phyloP scores from a whole-genome alignment of 2,797 vertebrate species.

The Manis javanica region DNA sequence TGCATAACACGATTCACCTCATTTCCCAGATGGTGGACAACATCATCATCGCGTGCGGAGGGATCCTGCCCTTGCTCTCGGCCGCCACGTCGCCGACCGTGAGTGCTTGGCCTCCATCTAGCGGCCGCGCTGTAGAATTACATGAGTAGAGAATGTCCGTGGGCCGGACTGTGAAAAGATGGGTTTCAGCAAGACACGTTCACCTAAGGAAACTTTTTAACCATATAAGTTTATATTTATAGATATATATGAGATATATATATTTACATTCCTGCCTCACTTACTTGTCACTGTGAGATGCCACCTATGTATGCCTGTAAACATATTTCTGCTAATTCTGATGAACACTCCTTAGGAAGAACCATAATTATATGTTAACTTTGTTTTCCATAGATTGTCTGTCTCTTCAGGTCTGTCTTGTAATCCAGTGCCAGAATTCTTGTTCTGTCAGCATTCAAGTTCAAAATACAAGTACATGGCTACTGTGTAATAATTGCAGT shows the following conservation, averaged over 20 bases:
- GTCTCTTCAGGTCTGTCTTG: neutral
- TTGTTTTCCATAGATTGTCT: neutral
- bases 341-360: neutral
- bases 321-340: neutral
- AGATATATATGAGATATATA: neutral
- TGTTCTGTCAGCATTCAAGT: neutral
- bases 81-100: conserved; percentile 99
- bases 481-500: neutral
- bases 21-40: conserved; percentile 99
- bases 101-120: conserved; percentile 92
- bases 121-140: conserved; percentile 79
- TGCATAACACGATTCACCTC: conserved; percentile 99
- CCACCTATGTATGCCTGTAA: neutral
- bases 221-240: neutral
- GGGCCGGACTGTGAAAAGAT: neutral
- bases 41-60: conserved; percentile 99
- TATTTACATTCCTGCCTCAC: neutral
- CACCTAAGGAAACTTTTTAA: neutral
- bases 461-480: neutral
- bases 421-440: conserved; percentile 19
- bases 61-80: conserved; percentile 97
- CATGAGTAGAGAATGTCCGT: neutral
- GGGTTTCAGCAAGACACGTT: neutral
- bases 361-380: neutral
- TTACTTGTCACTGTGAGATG: neutral